These are phyloP conservation scores for Cotesia chilonis DNA, from an alignment of 1,140 invertebrate genomes.

Conservation along the genomic window DNA sequence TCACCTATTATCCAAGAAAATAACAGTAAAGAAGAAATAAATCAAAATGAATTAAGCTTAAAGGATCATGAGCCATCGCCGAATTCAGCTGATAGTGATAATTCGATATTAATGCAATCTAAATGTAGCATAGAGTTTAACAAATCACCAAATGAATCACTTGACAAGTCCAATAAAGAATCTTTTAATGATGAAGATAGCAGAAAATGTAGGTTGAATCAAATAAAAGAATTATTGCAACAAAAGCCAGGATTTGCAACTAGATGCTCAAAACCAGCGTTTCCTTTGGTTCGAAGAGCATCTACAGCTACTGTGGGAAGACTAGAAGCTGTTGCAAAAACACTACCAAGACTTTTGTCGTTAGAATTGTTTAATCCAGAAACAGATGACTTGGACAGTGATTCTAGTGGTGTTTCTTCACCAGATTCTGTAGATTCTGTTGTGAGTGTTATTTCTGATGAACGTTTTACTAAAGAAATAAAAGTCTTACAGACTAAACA, in stretches of 20 bases:
- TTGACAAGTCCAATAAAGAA: constrained; percentile 27
- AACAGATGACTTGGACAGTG: constrained; percentile 88
- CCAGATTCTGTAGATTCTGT: constrained; percentile 87
- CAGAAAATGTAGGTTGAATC: constrained; percentile 70
- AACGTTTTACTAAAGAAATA: constrained; percentile 51
- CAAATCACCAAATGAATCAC: background rate
- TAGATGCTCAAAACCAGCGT: constrained; percentile 57
- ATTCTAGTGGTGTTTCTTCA: constrained; percentile 85
- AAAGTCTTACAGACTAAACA: constrained; percentile 12
- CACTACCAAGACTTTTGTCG: constrained; percentile 76
- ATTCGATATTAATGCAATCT: constrained; percentile 10
- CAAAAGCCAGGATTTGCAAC: constrained; percentile 69
- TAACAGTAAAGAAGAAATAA: background rate
- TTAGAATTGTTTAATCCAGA: constrained; percentile 90
- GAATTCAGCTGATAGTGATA: background rate
- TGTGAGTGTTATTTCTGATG: constrained; percentile 72
- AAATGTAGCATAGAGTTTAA: background rate
- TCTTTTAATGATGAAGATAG: constrained; percentile 50
- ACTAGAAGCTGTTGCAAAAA: constrained; percentile 65
- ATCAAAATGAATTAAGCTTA: constrained; percentile 5
- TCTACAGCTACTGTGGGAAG: constrained; percentile 65
- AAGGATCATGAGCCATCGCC: constrained; percentile 14
- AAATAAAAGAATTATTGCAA: constrained; percentile 74
- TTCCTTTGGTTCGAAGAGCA: constrained; percentile 71
- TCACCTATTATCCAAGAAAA: background rate